These are phyloP conservation scores for Calliopum simillimum DNA, from an alignment of 2,888 invertebrate genomes.

Conservation along the genomic window DNA sequence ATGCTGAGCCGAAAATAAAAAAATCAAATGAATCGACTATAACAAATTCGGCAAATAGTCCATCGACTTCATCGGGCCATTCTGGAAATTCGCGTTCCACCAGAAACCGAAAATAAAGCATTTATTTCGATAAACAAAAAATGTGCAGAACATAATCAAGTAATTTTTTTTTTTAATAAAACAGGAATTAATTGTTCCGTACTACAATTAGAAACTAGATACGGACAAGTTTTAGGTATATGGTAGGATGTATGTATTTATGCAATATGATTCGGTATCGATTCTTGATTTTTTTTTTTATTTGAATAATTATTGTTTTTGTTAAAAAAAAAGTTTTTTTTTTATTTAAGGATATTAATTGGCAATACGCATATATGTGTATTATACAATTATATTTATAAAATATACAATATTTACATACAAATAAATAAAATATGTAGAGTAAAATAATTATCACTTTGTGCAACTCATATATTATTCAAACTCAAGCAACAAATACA, in stretches of 20 bases:
- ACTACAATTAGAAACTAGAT: conserved; percentile 7
- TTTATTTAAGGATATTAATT: not conserved
- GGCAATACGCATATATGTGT: not conserved
- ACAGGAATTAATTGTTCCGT: not conserved
- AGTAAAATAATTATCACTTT: no score
- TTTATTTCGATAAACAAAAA: not conserved
- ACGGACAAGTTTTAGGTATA: conserved; percentile 10
- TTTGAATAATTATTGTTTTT: conserved; percentile 5
- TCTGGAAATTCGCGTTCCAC: conserved; percentile 13
- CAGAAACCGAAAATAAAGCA: conserved; percentile 21
- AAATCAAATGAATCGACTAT: conserved; percentile 13
- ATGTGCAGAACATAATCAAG: not conserved
- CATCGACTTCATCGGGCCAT: conserved; percentile 20
- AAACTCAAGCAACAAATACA: no score
- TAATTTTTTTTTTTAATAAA: not conserved
- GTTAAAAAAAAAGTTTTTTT: conserved; percentile 1
- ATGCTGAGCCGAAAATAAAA: conserved; percentile 16
- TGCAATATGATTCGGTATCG: conserved; percentile 4
- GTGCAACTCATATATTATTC: not conserved
- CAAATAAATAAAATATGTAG: not conserved
- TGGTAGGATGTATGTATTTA: not conserved
- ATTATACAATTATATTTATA: not conserved
- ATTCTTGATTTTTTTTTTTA: conserved; percentile 9
- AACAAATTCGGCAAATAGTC: conserved; percentile 9
- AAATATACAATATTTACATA: conserved; percentile 2